Evolutionary conservation across 2,888 invertebrate genomes (phyloP).

Genomic region (Trachelus iudaicus): DNA sequence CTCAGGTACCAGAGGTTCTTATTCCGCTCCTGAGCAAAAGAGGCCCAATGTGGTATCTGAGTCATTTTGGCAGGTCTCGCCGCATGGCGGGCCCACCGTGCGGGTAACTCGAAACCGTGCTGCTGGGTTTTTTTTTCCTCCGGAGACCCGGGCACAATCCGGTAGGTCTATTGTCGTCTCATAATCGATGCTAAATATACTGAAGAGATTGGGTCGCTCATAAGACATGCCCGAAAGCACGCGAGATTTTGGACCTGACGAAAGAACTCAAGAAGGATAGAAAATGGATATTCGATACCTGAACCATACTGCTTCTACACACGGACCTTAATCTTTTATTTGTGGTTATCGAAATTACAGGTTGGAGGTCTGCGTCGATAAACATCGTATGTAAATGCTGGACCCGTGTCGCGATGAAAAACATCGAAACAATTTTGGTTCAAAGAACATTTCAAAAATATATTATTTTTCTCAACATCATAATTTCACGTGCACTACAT

Average conservation of each 20-base stretch:
- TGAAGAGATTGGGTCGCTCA: conserved; percentile 22
- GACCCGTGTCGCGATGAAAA: neutral
- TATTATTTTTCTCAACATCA: too few relatives aligned
- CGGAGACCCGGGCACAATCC: conserved; percentile 36
- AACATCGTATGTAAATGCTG: neutral
- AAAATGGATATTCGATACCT: conserved; percentile 46
- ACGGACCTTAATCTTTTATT: conserved; percentile 40
- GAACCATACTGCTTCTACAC: conserved; percentile 21
- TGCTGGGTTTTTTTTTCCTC: conserved; percentile 26
- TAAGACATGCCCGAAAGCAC: conserved; percentile 11
- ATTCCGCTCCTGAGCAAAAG: neutral
- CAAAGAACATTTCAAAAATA: too few relatives aligned
- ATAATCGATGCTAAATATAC: conserved; percentile 59
- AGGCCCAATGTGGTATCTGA: conserved; percentile 27
- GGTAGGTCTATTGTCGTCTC: conserved; percentile 57
- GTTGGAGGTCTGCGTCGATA: conserved; percentile 21
- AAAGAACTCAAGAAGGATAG: conserved; percentile 25
- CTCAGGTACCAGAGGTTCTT: too few relatives aligned
- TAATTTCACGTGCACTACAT: too few relatives aligned
- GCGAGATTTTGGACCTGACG: neutral
- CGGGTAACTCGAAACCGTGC: conserved; percentile 45
- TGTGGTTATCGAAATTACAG: conserved; percentile 49
- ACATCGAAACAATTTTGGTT: neutral
- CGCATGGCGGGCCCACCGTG: conserved; percentile 33
- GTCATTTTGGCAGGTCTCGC: conserved; percentile 37